Base-by-base conservation (phyloP, 2,888 invertebrate genomes). In the Dasysyrphus tricinctus region DNA sequence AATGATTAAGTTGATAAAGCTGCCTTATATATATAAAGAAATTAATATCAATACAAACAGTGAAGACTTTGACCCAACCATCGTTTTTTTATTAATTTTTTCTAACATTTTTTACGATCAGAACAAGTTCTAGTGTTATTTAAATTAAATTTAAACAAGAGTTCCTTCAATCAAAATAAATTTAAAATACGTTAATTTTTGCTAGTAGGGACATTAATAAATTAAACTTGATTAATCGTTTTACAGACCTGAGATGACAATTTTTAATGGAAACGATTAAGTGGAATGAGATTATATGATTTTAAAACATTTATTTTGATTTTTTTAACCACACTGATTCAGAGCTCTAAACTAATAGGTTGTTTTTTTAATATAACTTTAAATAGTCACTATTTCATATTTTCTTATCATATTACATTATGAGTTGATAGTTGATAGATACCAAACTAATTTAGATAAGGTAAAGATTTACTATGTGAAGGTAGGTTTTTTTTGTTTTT, bases 171-270 rank as follows among this genome's bases (percentile, higher is more conserved):
- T 11, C 3, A 11, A 19, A 19, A 9, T 19, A 19, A 11, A 49
- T 19, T 19, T 9, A 24, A 49, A 24, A 49, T 24, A 49, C 11
- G 19, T 24, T 24, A 51, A 24, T 54, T 59, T 37, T 42, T 39
- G 5, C 7, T 12, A 5, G 19, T 19, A 42, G 7, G 11, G 14
- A 5, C 4, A 61, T 42, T 61, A 42, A n/a, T n/a, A n/a, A n/a
- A 32, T 67, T 49, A 14, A 12, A 19, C 1, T 49, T 67, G 47
- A 67, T 67, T 34, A 67, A 67, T 67, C 1, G 34, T 67, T 34
- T 7, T 1, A 32, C 37, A 49, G 34, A 49, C 7, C 9, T 67
- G 3, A 49, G 16, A 19, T 49, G 67, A 37, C 49, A 67, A 11
- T 12, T 34, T 49, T 16, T 5, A 67, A 49, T 67, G 67, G 49